Evolutionary conservation across 1,140 invertebrate genomes (phyloP).

Genomic region (Drosophila miranda): DNA sequence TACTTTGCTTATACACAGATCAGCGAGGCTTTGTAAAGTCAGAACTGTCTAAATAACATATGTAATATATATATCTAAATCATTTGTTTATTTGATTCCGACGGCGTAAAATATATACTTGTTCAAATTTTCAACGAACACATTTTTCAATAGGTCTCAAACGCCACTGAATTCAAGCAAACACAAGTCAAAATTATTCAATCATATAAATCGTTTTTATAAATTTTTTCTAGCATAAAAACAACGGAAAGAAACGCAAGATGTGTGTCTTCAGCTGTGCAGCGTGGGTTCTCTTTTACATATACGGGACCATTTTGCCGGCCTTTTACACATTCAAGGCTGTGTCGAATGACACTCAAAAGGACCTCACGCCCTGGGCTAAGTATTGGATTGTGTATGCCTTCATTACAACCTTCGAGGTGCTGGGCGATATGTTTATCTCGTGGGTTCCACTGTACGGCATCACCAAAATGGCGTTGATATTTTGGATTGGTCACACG

Average conservation of each 20-base stretch:
- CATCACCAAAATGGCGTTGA: slow-evolving; percentile 45
- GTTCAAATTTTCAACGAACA: too few species aligned
- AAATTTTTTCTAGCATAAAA: not conserved
- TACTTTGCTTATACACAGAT: not conserved
- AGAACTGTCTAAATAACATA: too few species aligned
- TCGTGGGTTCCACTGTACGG: slow-evolving; percentile 57
- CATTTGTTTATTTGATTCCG: not conserved
- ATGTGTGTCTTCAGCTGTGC: slow-evolving; percentile 43
- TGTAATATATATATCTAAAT: too few species aligned
- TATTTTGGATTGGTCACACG: slow-evolving; percentile 50
- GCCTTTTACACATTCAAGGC: slow-evolving; percentile 53
- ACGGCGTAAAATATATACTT: not conserved
- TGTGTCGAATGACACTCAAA: slow-evolving; percentile 10
- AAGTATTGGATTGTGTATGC: slow-evolving; percentile 68
- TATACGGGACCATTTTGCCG: slow-evolving; percentile 50
- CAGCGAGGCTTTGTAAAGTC: too few species aligned
- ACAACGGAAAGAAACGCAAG: not conserved
- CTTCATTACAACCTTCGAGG: slow-evolving; percentile 38
- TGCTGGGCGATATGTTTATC: slow-evolving; percentile 39
- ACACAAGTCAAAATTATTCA: not conserved
- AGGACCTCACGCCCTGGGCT: slow-evolving; percentile 37
- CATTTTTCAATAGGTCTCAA: too few species aligned
- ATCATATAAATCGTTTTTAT: not conserved
- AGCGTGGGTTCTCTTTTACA: slow-evolving; percentile 40
- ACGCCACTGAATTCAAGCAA: not conserved